Base-by-base conservation (phyloP, 1,140 invertebrate genomes). In the Augochlora pura region DNA sequence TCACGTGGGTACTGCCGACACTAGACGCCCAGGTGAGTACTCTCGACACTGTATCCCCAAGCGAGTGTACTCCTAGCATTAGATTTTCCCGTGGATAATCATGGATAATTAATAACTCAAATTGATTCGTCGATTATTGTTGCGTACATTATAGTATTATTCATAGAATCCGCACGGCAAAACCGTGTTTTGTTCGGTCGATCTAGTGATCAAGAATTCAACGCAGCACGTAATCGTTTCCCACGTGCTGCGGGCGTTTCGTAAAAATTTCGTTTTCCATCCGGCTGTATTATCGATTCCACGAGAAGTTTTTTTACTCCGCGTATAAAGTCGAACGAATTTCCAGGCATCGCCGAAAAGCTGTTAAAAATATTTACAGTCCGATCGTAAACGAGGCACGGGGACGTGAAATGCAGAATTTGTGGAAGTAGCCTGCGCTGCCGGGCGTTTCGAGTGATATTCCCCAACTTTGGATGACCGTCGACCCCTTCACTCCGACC, bases 291-390 rank as follows among this genome's bases (percentile, higher is more conserved):
- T 38, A 72, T 62, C 39, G 70, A 63, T 63, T 63, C 21, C 16
- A 14, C 52, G 6, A 3, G 3, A 7, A 46, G 18, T 9, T 25
- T 42, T 52, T 71, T 59, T 62, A 32, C 14, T 46, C 10, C 6
- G 9, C 18, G 14, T 9, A 7, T 38, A 10, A n/a, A 52, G 18
- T 57, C 18, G 57, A 18, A 2, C 38, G 57, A 72, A 72, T 72
- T 72, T 62, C 59, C 39, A 10, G 18, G 10, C 12, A 39, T 27
- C 57, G 9, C 25, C 10, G 25, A 42, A 23, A 12, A n/a, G 10
- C 70, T 9, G 39, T 72, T 49, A 32, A 72, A 72, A 72, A 72
- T 72, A 72, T 72, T 72, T 63, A 63, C 39, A 46, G 39, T 32
- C 18, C 25, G 39, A 39, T 32, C 57, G 70, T 72, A 46, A 62